Evolutionary conservation across 2,797 vertebrate genomes (phyloP).

Genomic region (Pangasius sanitwongsei): DNA sequence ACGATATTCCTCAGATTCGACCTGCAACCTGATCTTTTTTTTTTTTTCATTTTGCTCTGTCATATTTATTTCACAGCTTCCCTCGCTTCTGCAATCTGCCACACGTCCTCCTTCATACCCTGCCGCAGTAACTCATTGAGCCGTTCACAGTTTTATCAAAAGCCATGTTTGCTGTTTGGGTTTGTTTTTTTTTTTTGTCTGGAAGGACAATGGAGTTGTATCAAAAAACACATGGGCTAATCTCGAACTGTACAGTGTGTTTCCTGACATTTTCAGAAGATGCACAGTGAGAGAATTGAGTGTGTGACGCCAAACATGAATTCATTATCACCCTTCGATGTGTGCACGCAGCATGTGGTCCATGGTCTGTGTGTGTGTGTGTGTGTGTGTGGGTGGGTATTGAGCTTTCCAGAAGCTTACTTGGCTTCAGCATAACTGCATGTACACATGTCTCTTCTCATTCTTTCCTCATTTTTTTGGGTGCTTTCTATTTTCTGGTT

Average conservation of each 20-base stretch:
- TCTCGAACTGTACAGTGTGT: conserved; percentile 53
- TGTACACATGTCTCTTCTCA: conserved; percentile 21
- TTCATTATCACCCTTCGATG: conserved; percentile 69
- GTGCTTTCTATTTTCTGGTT: conserved; percentile 28
- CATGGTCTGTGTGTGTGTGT: background rate
- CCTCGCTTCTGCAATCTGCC: conserved; percentile 18
- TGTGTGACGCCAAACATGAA: conserved; percentile 64
- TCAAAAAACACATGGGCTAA: conserved; percentile 30
- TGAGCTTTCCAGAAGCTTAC: conserved; percentile 41
- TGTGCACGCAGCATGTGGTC: conserved; percentile 13
- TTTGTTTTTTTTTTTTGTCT: conserved; percentile 17
- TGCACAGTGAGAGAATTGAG: conserved; percentile 44
- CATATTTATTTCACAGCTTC: conserved; percentile 31
- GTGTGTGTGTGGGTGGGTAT: conserved; percentile 1
- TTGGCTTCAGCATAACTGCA: conserved; percentile 46
- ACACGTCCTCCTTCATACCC: background rate
- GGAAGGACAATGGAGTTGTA: conserved; percentile 31
- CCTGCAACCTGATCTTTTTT: conserved; percentile 3
- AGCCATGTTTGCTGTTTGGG: conserved; percentile 2
- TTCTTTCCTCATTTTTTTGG: conserved; percentile 7
- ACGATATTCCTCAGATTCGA: conserved; percentile 11
- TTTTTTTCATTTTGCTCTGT: conserved; percentile 1
- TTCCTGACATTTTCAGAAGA: conserved; percentile 57
- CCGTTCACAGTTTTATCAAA: conserved; percentile 32
- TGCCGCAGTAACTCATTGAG: background rate